Conservation (phyloP, 2,113 vertebrate genomes). For the Sinocyclocheilus maitianheensis region DNA sequence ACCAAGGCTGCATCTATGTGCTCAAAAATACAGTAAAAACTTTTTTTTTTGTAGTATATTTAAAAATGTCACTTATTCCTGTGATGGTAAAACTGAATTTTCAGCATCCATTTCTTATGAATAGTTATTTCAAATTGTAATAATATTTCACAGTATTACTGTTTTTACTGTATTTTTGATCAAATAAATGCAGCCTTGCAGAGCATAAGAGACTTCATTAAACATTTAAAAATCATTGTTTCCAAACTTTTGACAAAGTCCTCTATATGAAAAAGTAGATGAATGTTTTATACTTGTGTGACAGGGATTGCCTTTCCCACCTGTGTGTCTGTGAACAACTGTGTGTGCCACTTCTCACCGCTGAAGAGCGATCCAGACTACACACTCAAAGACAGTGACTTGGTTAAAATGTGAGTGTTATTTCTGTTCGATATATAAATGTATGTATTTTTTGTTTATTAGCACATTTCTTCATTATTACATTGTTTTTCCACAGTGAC, state of each 20-base stretch:
- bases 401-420: constrained; percentile 91
- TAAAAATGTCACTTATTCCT: no score
- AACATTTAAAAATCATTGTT: neutral
- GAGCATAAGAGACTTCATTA: neutral
- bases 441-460: neutral
- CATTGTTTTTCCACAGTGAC: constrained; percentile 75
- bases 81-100: no score
- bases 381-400: constrained; percentile 89
- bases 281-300: constrained; percentile 37
- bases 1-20: no score
- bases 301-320: constrained; percentile 96
- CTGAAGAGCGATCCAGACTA: constrained; percentile 96
- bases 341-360: constrained; percentile 97
- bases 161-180: neutral
- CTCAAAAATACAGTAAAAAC: no score
- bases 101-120: no score
- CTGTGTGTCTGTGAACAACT: constrained; percentile 97
- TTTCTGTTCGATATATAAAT: neutral
- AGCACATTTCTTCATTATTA: neutral
- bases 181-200: neutral
- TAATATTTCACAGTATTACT: neutral
- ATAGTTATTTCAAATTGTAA: neutral
- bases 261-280: no score
- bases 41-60: no score
- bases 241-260: no score